Evolutionary conservation across 1,140 invertebrate genomes (phyloP), one percentile per base, ranked within the genome.

Genomic region (Drosophila sucinea): DNA sequence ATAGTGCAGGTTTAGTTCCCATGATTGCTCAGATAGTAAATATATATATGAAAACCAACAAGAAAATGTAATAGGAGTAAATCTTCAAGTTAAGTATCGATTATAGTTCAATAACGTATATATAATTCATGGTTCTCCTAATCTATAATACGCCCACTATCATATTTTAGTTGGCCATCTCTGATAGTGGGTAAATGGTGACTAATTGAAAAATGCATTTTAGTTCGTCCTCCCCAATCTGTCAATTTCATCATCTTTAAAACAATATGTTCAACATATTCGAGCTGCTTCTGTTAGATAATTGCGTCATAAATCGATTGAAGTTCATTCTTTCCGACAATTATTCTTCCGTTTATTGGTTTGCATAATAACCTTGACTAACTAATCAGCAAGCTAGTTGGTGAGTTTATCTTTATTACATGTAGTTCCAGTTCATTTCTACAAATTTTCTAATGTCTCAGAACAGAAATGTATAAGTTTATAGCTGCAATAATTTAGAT

Each of bases 371-470:
- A 44, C 27, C 11, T 73, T 63, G 60, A 55, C 76, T 75, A 69
- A 86, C 87, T 81, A 87, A 87, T 86, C 79, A 87, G 63, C 67
- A 55, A 32, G 67, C 64, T 44, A 82, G 44, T 86, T 86, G 65
- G 63, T 51, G 23, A 30, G 68, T 30, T 29, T 82, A 86, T 87
- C 83, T 86, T 82, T 86, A 86, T 86, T 58, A 25, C 23, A 35
- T 40, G 55, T 40, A 67, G 25, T 25, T n/a, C 25, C 25, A 33
- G 32, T 79, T 70, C 10, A 30, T 73, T 66, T 67, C 17, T 69
- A 57, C 35, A 58, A 63, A 67, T 55, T 58, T 7, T 55, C 17
- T 30, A 33, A 61, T 11, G 10, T 29, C 27, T 29, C 11, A 38
- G 35, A 47, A 25, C 44, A n/a, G n/a, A 51, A 51, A 51, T 51